These are phyloP conservation scores for Oceanodroma leucorhoa DNA, from an alignment of 2,797 vertebrate genomes.

Conservation along the genomic window DNA sequence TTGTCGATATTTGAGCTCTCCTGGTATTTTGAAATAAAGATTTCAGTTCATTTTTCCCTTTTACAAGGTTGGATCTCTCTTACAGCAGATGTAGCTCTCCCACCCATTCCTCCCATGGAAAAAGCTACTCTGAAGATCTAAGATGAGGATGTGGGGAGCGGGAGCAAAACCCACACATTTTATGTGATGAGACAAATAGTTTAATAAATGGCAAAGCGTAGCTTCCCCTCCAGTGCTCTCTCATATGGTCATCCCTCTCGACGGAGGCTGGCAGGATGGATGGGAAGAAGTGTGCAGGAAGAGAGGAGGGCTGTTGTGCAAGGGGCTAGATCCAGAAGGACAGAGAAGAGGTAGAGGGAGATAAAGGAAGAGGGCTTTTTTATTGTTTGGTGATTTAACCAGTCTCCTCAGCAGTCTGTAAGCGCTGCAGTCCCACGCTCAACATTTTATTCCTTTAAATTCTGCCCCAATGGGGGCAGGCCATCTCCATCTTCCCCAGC, in stretches of 20 bases:
- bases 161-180: background rate
- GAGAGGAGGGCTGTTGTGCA: background rate
- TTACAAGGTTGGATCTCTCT: background rate
- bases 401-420: background rate
- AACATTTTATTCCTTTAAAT: background rate
- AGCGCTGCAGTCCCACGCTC: background rate
- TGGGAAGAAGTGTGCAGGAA: background rate
- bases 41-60: background rate
- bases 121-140: background rate
- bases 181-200: background rate
- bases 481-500: background rate
- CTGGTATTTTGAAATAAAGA: background rate
- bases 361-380: background rate
- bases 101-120: background rate
- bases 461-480: background rate
- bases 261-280: background rate
- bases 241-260: background rate
- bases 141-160: background rate
- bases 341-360: background rate
- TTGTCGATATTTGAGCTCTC: background rate
- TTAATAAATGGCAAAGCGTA: background rate
- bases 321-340: background rate
- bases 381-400: background rate
- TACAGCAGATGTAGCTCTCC: background rate
- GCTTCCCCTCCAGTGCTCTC: rapidly evolving